Evolutionary conservation across 2,797 vertebrate genomes (phyloP).

Genomic region (Sphenodon punctatus): DNA sequence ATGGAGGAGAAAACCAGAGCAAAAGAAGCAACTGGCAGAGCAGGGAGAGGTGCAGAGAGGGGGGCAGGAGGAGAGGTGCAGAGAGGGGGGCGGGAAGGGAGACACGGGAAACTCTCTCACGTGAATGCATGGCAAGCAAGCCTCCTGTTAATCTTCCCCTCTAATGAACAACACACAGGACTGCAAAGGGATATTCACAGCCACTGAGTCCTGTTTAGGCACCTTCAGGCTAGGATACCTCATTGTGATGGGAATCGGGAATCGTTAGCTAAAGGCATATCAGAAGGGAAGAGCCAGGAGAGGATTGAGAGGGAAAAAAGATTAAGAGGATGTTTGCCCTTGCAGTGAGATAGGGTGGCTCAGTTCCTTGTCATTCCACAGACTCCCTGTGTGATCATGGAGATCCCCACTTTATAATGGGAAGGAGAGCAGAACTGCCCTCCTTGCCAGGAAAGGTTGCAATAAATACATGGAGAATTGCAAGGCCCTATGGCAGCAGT

Average conservation of each 20-base stretch:
- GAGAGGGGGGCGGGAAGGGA: neutral
- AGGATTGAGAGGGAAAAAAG: neutral
- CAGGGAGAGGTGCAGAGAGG: too few relatives aligned
- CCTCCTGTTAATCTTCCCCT: neutral
- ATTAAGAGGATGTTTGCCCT: too few relatives aligned
- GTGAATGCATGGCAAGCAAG: neutral
- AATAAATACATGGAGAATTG: too few relatives aligned
- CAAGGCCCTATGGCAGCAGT: too few relatives aligned
- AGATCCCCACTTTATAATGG: too few relatives aligned
- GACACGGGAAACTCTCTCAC: neutral
- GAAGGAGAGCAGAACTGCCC: too few relatives aligned
- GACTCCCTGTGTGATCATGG: too few relatives aligned
- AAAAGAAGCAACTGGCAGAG: neutral
- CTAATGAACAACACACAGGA: conserved; percentile 7
- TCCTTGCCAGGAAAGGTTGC: too few relatives aligned
- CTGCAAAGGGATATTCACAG: neutral
- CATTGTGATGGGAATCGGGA: neutral
- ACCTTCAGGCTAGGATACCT: rapidly evolving
- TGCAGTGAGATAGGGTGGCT: too few relatives aligned
- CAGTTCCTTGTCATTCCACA: too few relatives aligned
- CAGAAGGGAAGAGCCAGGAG: neutral
- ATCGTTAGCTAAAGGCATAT: neutral
- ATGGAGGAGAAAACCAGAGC: neutral
- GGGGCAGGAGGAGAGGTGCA: neutral
- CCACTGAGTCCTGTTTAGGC: neutral